Conservation (phyloP, 2,113 vertebrate genomes). For the Misgurnus mizolepis region DNA sequence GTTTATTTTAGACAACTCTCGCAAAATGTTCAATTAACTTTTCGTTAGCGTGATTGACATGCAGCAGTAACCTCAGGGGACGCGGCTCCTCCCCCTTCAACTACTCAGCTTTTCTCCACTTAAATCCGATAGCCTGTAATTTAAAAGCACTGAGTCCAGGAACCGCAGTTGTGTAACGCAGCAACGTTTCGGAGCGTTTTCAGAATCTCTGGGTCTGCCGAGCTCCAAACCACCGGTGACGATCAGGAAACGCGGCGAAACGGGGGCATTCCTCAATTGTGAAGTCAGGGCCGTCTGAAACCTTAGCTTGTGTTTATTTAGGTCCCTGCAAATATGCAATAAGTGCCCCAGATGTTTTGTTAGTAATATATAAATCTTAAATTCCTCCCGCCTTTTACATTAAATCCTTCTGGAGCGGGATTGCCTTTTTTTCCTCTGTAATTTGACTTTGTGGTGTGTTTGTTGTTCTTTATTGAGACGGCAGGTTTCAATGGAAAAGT, state of each 20-base stretch:
- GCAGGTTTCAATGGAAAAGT: slow-evolving; percentile 64
- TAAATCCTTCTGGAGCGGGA: slow-evolving; percentile 35
- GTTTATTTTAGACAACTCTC: slow-evolving; percentile 22
- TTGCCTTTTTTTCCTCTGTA: slow-evolving; percentile 41
- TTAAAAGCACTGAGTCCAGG: slow-evolving; percentile 68
- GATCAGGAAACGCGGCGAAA: slow-evolving; percentile 53
- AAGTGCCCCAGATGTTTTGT: slow-evolving; percentile 62
- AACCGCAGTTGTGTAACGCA: slow-evolving; percentile 70
- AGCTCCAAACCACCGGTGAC: slow-evolving; percentile 51
- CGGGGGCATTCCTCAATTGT: slow-evolving; percentile 51
- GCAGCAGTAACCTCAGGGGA: slow-evolving; percentile 57
- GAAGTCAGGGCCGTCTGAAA: slow-evolving; percentile 64
- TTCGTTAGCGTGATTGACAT: slow-evolving; percentile 60
- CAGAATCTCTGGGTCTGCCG: slow-evolving; percentile 37
- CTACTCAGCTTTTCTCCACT: slow-evolving; percentile 47
- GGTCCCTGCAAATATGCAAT: slow-evolving; percentile 58
- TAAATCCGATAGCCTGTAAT: slow-evolving; percentile 73
- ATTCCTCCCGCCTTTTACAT: slow-evolving; percentile 48
- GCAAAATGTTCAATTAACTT: slow-evolving; percentile 45
- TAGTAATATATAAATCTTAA: slow-evolving; percentile 61
- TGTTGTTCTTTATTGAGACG: slow-evolving; percentile 59
- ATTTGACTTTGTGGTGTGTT: slow-evolving; percentile 61
- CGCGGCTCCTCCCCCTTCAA: slow-evolving; percentile 41
- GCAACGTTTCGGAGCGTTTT: slow-evolving; percentile 54
- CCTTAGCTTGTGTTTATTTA: slow-evolving; percentile 63